Conservation (phyloP, 2,113 vertebrate genomes). For the Anser cygnoides region DNA sequence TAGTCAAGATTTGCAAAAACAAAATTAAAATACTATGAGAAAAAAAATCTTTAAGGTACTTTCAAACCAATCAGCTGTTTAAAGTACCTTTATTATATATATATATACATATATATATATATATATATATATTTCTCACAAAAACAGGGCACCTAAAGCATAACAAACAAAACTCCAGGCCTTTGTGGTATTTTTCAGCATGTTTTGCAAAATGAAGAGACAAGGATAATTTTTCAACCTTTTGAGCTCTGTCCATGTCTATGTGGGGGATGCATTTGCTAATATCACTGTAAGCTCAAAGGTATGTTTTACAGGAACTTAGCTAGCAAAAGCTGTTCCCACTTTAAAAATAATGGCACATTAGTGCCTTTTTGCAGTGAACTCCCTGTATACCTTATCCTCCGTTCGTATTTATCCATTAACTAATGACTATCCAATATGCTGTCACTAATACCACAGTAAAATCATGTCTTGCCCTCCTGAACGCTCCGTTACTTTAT, state of each 20-base stretch:
- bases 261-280: neutral
- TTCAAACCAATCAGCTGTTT: neutral
- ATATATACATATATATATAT: no score
- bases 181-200: neutral
- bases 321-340: slow-evolving; percentile 2
- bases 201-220: neutral
- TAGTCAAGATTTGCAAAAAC: neutral
- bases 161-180: neutral
- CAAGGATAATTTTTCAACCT: neutral
- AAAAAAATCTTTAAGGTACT: neutral
- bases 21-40: neutral
- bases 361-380: slow-evolving; percentile 23
- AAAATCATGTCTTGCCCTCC: neutral
- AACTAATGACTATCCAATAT: neutral
- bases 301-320: slow-evolving; percentile 30
- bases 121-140: no score
- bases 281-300: neutral
- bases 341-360: slow-evolving; percentile 14
- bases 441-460: neutral
- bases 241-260: neutral
- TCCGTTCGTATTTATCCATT: neutral
- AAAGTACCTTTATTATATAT: neutral
- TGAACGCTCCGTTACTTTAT: neutral
- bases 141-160: neutral
- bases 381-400: neutral